Base-by-base conservation (phyloP, 2,113 vertebrate species). In the Limanda limanda region DNA sequence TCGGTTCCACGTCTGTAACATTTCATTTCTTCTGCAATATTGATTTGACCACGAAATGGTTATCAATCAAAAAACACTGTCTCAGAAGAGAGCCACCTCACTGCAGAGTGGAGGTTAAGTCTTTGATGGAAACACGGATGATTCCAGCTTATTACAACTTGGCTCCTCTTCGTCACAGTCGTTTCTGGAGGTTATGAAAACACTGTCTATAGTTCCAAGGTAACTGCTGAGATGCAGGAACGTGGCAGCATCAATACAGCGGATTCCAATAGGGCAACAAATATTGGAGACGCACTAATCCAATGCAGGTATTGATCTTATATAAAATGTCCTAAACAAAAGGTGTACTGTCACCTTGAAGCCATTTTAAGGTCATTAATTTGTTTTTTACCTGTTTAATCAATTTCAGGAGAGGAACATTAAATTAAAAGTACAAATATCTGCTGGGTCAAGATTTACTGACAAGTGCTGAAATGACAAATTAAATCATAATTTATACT, bases 41-140 rank as follows among this genome's bases (percentile, higher is more conserved):
- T 31, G 58, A 78, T 81, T 48, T 21, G 56, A 42, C 24, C 45
- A 21, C 70, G 45, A 80, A 89, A 79, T 24, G 55, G 74, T 74
- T 56, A 78, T 58, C 0, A 35, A 82, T 74, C 56, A 48, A 71
- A 31, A 31, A 63, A 31, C 51, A 52, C 27, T 17, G 27, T 27
- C 58, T 59, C 40, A 48, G 8, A 48, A 18, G 35, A 25, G 5
- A 25, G 1, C 47, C 7, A 2, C 48, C 72, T 23, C 20, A 25
- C 21, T 55, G 37, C 14, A 15, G 48, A 60, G 54, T 31, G n/a
- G 12, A 61, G 31, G 31, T 71, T 3, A 42, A 1, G 18, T 54
- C 62, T 54, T 48, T 65, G 17, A 55, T 10, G 51, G 23, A 31
- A 81, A 61, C 54, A 18, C n/a, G 6, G 37, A 76, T 20, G 20